Percentiles rank a stretch among this genome's conserved stretches.
Conservation (phyloP, 2,113 vertebrate genomes). For the Heterotilapia buettikoferi region DNA sequence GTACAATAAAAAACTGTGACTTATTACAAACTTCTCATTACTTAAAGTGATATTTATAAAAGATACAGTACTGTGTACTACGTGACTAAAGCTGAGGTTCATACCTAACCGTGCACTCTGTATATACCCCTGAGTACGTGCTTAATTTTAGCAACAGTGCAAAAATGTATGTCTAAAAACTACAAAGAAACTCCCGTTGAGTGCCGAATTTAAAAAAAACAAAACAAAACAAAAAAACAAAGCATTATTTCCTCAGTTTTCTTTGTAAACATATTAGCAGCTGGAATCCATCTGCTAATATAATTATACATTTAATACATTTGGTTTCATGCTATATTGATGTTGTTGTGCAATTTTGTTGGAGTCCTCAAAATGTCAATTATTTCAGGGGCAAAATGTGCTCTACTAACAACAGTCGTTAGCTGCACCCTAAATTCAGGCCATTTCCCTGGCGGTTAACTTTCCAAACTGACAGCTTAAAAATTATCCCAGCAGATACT, state of each 20-base stretch:
- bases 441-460: conserved; percentile 6
- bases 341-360: background rate
- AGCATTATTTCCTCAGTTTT: background rate
- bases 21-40: background rate
- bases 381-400: background rate
- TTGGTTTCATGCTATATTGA: background rate
- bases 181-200: background rate
- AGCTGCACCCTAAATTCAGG: background rate
- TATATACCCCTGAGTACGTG: background rate
- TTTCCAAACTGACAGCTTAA: conserved; percentile 27
- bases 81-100: background rate
- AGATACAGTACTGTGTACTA: background rate
- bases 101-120: background rate
- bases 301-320: background rate
- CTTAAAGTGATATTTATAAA: background rate
- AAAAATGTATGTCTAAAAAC: background rate
- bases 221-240: background rate
- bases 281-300: background rate
- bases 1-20: background rate
- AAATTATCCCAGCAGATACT: background rate
- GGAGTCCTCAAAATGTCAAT: background rate
- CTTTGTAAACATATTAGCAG: background rate
- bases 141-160: background rate
- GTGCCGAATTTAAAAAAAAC: background rate
- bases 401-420: background rate